Evolutionary conservation across 2,888 invertebrate species (phyloP).

Genomic region (Leptopilina myrica): DNA sequence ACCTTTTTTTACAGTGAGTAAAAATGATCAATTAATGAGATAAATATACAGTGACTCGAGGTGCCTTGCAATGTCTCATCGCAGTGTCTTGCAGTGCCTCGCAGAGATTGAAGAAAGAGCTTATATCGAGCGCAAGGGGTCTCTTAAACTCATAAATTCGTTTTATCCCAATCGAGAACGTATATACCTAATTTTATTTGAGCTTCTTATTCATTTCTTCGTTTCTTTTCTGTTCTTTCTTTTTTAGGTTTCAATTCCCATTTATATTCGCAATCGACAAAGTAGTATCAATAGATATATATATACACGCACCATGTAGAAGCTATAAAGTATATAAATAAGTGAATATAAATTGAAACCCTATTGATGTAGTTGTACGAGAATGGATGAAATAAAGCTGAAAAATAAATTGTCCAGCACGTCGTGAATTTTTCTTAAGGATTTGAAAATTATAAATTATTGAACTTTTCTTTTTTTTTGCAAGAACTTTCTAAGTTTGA

Average conservation of each 20-base stretch:
- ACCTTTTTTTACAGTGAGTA: too few relatives aligned
- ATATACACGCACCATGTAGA: slow-evolving; percentile 32
- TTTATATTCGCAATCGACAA: slow-evolving; percentile 55
- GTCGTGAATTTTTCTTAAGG: too few relatives aligned
- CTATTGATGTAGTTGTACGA: slow-evolving; percentile 43
- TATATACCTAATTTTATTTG: slow-evolving; percentile 60
- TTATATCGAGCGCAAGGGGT: not conserved
- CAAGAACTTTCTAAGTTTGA: too few relatives aligned
- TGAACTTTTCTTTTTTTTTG: not conserved
- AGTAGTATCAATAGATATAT: slow-evolving; percentile 33
- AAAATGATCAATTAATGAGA: too few relatives aligned
- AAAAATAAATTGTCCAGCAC: slow-evolving; percentile 18
- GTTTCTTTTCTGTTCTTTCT: slow-evolving; percentile 45
- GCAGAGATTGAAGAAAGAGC: not conserved
- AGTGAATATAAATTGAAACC: slow-evolving; percentile 51
- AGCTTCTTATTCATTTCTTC: slow-evolving; percentile 27
- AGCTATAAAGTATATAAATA: slow-evolving; percentile 46
- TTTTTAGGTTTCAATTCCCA: slow-evolving; percentile 49
- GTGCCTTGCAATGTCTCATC: too few relatives aligned
- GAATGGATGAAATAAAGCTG: slow-evolving; percentile 24
- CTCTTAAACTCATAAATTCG: slow-evolving; percentile 56
- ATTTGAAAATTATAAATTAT: not conserved
- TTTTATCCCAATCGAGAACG: slow-evolving; percentile 60
- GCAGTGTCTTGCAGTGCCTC: not conserved
- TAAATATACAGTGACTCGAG: too few relatives aligned